A percentile compares a stretch with the other conserved stretches of the same genome.
Evolutionary conservation across 2,888 invertebrate species (phyloP).

Genomic region (Drosophila lacicola): DNA sequence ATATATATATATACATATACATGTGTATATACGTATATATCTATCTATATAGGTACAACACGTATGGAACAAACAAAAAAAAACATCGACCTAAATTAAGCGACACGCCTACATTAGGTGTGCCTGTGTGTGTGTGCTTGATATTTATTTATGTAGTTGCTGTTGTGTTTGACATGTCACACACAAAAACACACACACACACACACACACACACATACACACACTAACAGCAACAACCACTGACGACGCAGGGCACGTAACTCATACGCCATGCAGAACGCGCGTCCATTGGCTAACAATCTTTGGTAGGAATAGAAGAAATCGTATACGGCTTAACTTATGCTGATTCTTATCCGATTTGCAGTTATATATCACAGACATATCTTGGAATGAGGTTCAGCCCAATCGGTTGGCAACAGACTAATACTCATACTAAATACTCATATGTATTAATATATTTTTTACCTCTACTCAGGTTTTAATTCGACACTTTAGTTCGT

Average conservation of each 20-base stretch:
- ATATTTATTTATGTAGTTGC: background rate
- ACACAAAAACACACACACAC: background rate
- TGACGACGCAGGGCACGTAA: background rate
- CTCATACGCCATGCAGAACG: conserved; percentile 5
- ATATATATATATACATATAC: background rate
- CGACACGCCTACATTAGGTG: background rate
- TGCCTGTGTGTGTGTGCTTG: background rate
- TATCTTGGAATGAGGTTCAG: too few species aligned
- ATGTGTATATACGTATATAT: background rate
- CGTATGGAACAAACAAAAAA: conserved; percentile 5
- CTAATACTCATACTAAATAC: too few species aligned
- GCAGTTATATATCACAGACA: too few species aligned
- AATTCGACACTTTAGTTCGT: too few species aligned
- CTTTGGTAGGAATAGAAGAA: background rate
- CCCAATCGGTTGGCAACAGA: too few species aligned
- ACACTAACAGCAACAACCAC: background rate
- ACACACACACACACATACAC: background rate
- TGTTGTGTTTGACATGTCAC: background rate
- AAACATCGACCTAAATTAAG: conserved; percentile 2
- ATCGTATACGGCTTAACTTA: too few species aligned
- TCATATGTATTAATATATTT: too few species aligned
- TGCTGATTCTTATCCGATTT: too few species aligned
- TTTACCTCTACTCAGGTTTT: too few species aligned
- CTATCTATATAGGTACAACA: background rate
- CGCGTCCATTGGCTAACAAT: background rate